These are phyloP conservation scores for Metalampra italica DNA, from an alignment of 2,888 invertebrate genomes.

Conservation along the genomic window DNA sequence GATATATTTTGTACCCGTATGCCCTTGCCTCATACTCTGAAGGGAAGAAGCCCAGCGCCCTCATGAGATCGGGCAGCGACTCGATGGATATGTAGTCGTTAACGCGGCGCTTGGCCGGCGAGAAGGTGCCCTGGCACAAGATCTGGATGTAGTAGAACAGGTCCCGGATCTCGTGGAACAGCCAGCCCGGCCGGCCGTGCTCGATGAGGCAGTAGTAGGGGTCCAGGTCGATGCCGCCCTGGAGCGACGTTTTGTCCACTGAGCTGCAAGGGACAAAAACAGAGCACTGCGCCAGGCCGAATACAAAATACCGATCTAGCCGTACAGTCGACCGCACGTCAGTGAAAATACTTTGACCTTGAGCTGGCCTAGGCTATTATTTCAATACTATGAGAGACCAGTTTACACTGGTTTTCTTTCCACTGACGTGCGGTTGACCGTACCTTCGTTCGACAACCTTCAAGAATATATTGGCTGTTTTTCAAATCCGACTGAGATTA, in stretches of 20 bases:
- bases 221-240: slow-evolving; percentile 78
- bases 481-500: too few species aligned
- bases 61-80: slow-evolving; percentile 85
- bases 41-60: slow-evolving; percentile 86
- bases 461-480: too few species aligned
- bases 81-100: slow-evolving; percentile 80
- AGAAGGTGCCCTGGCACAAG: slow-evolving; percentile 83
- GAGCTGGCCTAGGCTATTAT: too few species aligned
- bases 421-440: too few species aligned
- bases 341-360: too few species aligned
- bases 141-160: slow-evolving; percentile 88
- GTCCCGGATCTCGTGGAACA: slow-evolving; percentile 85
- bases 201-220: slow-evolving; percentile 86
- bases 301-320: too few species aligned
- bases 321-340: too few species aligned
- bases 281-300: too few species aligned
- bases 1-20: too few species aligned
- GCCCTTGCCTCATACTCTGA: slow-evolving; percentile 83
- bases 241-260: slow-evolving; percentile 65
- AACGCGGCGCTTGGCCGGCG: slow-evolving; percentile 79
- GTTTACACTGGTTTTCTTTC: too few species aligned
- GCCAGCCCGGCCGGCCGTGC: slow-evolving; percentile 83
- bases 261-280: slow-evolving; percentile 43
- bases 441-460: too few species aligned
- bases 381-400: too few species aligned